phyloP scores from a whole-genome alignment of 2,797 vertebrate species.

The Characodon lateralis region DNA sequence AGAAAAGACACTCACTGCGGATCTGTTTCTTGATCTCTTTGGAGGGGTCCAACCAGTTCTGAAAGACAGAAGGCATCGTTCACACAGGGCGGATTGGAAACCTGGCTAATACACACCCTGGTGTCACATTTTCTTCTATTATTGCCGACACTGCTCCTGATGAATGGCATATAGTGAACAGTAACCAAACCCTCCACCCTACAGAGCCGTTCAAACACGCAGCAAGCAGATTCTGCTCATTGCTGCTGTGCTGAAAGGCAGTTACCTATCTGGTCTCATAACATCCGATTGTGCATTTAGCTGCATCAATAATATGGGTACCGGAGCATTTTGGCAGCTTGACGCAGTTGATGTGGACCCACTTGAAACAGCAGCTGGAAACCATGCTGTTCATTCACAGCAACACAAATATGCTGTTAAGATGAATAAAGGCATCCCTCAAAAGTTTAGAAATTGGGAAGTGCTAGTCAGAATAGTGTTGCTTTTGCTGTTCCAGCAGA shows the following conservation, averaged over 20 bases:
- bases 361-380: constrained; percentile 28
- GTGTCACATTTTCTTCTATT: constrained; percentile 56
- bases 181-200: constrained; percentile 36
- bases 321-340: constrained; percentile 10
- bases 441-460: neutral
- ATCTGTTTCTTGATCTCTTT: constrained; percentile 99
- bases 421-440: neutral
- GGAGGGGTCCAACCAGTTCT: constrained; percentile 99
- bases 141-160: constrained; percentile 61
- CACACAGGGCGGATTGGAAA: constrained; percentile 49
- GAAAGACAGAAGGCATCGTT: constrained; percentile 76
- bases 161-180: constrained; percentile 69
- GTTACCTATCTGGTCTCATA: constrained; percentile 45
- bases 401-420: constrained; percentile 5
- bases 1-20: constrained; percentile 87
- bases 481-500: neutral
- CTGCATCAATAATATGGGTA: constrained; percentile 28
- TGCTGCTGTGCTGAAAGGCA: constrained; percentile 30
- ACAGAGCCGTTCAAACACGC: constrained; percentile 40
- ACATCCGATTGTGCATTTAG: constrained; percentile 25
- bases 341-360: constrained; percentile 7
- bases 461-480: too few relatives aligned
- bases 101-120: constrained; percentile 32
- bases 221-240: constrained; percentile 48
- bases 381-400: constrained; percentile 21